Evolutionary conservation across 2,888 invertebrate genomes (phyloP).

Genomic region (Drosophila nigricruria): DNA sequence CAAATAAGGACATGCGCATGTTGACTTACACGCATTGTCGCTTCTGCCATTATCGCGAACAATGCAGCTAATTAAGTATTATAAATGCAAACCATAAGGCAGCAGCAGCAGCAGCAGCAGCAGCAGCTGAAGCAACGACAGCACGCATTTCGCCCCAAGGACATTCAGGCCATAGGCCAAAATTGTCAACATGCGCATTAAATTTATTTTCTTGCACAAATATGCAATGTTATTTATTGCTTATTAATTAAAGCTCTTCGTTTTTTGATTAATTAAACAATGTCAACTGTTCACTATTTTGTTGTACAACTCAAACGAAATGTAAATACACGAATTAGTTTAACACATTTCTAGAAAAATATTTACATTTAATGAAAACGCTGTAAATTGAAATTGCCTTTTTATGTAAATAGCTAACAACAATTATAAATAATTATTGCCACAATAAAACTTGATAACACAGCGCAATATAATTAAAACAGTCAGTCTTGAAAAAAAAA

Average conservation of each 20-base stretch:
- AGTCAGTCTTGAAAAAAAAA: slow-evolving; percentile 29
- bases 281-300: slow-evolving; percentile 2
- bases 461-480: slow-evolving; percentile 35
- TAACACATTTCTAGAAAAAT: slow-evolving; percentile 11
- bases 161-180: slow-evolving; percentile 6
- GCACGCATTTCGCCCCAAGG: slow-evolving; percentile 11
- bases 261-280: slow-evolving; percentile 37
- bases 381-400: slow-evolving; percentile 62
- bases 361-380: slow-evolving; percentile 19
- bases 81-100: slow-evolving; percentile 61
- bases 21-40: slow-evolving; percentile 58
- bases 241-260: slow-evolving; percentile 11
- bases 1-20: slow-evolving; percentile 47
- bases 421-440: slow-evolving; percentile 49
- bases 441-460: slow-evolving; percentile 29
- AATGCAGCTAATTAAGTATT: slow-evolving; percentile 77
- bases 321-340: slow-evolving; percentile 47
- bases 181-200: slow-evolving; percentile 19
- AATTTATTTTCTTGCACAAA: slow-evolving; percentile 13
- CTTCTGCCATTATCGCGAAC: slow-evolving; percentile 63
- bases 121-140: neutral
- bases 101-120: slow-evolving; percentile 12
- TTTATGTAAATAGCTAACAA: slow-evolving; percentile 65
- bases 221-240: slow-evolving; percentile 15
- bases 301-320: slow-evolving; percentile 4